Conservation (phyloP, 23 tunicate genomes). For the Corella eumyota region DNA sequence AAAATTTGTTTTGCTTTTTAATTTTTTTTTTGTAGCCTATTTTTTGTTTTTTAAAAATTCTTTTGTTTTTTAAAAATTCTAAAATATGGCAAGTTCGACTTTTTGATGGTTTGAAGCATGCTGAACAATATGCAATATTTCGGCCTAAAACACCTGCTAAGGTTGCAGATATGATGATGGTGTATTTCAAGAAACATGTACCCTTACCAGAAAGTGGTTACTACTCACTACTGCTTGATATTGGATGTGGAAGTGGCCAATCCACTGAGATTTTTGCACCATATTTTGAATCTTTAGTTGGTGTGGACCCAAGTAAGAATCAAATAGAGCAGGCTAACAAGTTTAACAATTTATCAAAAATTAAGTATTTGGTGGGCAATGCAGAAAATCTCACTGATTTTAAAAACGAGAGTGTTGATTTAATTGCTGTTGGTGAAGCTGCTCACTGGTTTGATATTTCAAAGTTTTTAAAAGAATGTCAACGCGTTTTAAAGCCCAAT, state of each 20-base stretch:
- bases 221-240: conserved; percentile 36
- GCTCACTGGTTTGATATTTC: conserved; percentile 65
- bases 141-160: conserved; percentile 35
- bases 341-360: conserved; percentile 11
- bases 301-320: conserved; percentile 57
- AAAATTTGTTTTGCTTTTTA: too few species aligned
- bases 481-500: conserved; percentile 40
- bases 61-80: too few species aligned
- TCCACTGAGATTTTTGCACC: conserved; percentile 32
- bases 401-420: conserved; percentile 30
- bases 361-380: conserved; percentile 27
- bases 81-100: too few species aligned
- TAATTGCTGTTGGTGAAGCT: conserved; percentile 57
- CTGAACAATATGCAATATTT: conserved; percentile 22
- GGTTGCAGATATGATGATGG: conserved; percentile 28
- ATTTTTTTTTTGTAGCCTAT: too few species aligned
- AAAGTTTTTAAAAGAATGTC: conserved; percentile 54
- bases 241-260: conserved; percentile 87
- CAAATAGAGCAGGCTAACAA: conserved; percentile 52
- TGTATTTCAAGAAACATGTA: conserved; percentile 1
- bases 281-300: conserved; percentile 26
- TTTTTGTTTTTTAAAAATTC: too few species aligned
- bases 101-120: conserved; percentile 35
- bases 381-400: conserved; percentile 38
- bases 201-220: too few species aligned